Evolutionary conservation across 2,797 vertebrate genomes (phyloP).

Genomic region (Lerista edwardsae): DNA sequence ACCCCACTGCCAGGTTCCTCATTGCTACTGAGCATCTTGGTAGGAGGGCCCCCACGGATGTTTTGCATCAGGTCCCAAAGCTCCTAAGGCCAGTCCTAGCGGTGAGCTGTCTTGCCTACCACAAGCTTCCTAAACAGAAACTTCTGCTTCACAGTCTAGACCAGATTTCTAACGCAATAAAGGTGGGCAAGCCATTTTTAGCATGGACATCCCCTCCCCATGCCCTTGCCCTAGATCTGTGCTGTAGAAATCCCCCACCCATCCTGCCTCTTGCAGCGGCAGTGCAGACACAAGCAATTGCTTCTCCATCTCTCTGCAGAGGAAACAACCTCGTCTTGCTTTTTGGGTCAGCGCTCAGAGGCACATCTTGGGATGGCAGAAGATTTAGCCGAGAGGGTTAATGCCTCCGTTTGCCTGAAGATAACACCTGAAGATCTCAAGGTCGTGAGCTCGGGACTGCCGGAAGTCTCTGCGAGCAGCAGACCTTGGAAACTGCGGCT

Average conservation of each 20-base stretch:
- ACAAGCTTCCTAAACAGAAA: background rate
- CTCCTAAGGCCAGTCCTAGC: too few relatives aligned
- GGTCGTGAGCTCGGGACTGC: too few relatives aligned
- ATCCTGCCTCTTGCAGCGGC: background rate
- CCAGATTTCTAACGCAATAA: background rate
- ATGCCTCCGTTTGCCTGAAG: too few relatives aligned
- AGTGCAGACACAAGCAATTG: background rate
- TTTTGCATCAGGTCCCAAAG: too few relatives aligned
- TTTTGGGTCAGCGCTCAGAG: background rate
- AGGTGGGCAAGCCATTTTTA: background rate
- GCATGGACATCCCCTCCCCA: background rate
- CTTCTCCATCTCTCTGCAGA: background rate
- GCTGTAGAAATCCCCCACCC: background rate
- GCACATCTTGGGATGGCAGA: too few relatives aligned
- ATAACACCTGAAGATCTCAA: too few relatives aligned
- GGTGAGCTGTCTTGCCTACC: background rate
- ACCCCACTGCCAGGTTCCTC: too few relatives aligned
- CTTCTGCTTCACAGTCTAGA: background rate
- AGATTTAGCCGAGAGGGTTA: too few relatives aligned
- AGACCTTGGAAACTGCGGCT: too few relatives aligned
- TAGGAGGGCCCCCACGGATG: too few relatives aligned
- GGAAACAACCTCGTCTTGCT: background rate
- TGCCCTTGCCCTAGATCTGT: background rate
- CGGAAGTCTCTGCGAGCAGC: too few relatives aligned
- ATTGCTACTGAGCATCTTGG: too few relatives aligned